Base-by-base conservation (phyloP, 2,113 vertebrate genomes). In the Centropus unirufus region DNA sequence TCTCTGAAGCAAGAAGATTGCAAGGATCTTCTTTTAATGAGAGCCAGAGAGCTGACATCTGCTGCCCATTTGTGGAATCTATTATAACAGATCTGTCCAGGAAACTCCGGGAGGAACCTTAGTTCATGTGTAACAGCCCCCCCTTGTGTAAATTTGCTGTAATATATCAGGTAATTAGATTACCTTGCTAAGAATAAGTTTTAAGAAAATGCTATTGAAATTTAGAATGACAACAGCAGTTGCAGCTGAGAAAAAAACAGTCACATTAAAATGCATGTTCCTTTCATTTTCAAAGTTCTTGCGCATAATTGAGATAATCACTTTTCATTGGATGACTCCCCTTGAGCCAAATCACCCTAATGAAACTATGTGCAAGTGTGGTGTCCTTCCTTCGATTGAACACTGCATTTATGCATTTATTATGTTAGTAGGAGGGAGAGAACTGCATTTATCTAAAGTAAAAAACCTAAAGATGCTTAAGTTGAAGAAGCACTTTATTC, bases 41-140 rank as follows among this genome's bases (percentile, higher is more conserved):
- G 85, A 92, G 57, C 64, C 66, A 44, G 83, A 96, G 82, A 92
- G 79, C 81, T 94, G 92, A 90, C 95, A 95, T 94, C 94, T 96
- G 92, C 69, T 91, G 89, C 84, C 46, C 47, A 47, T 96, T 95
- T 86, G 61, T 67, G 89, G 83, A 73, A 94, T 84, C 68, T 70
- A 92, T 66, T 73, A 16, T 8, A 58, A 90, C 1, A 30, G 18
- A 85, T 89, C 70, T 58, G 59, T n/a, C 64, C 34, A 57, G 66
- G 30, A 68, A 24, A 51, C 75, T 79, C 13, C 13, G 2, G 1
- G 21, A 72, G 22, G 24, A 91, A 10, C 42, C 42, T 55, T 46
- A 3, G 72, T 34, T 69, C 18, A 4, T 11, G 21, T 83, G 46
- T 69, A 91, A 91, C 46, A 93, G 90, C 85, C 87, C 90, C 91